Base-by-base conservation (phyloP, 2,888 invertebrate species). In the Macaria notata region DNA sequence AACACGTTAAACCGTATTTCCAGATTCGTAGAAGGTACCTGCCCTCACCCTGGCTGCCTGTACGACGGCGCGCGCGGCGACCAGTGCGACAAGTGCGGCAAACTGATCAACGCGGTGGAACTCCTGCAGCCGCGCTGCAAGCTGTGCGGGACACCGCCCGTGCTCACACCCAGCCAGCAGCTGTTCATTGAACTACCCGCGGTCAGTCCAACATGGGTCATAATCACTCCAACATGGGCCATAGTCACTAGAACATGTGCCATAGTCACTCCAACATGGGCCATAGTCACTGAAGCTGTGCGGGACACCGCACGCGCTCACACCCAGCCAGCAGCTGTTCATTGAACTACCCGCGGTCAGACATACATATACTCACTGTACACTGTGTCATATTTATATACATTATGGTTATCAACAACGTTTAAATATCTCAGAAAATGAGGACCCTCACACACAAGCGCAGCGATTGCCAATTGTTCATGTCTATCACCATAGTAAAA, bases 1-100 rank as follows among this genome's bases (percentile, higher is more conserved):
- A n/a, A n/a, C n/a, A n/a, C n/a, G n/a, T n/a, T n/a, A n/a, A n/a
- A n/a, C n/a, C n/a, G n/a, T n/a, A n/a, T n/a, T n/a, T n/a, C n/a
- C 53, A 92, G 98, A 51, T 99, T 99, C 86, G 99, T 99, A 0
- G 98, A 98, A 84, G 99, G 99, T 30, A 96, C 93, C 0, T 99
- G 99, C 82, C 99, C 99, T 0, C 94, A 95, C 82, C 89, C 93
- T 0, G 94, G 96, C 47, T 99, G 99, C 77, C 93, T 93, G 3
- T 99, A 97, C 85, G 96, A 96, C 68, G 96, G 97, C 79, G 99
- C 99, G 0, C 93, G 99, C 43, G 99, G 99, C 3, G 99, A 99
- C 89, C 99, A 99, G 84, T 99, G 99, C 81, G 99, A 99, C 84
- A 96, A 96, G 66, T 99, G 99, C 78, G 98, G 99, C 2, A 98